Base-by-base conservation (phyloP, 2,888 invertebrate genomes). In the Pseudococcus viburni region DNA sequence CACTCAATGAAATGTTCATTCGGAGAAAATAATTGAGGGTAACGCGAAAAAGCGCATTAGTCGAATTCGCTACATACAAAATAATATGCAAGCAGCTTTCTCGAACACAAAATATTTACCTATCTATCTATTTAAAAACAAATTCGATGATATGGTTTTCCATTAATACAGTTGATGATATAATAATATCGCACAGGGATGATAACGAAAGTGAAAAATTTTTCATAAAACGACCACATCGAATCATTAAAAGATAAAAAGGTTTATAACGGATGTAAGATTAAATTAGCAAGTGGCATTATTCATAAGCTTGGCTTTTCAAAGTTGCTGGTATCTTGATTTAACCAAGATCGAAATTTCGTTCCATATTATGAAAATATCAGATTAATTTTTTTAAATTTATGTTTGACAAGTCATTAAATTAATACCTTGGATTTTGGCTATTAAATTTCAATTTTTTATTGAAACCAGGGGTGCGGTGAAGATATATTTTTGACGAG, bases 241-340 rank as follows among this genome's bases (percentile, higher is more conserved):
- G 68, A 73, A 73, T 73, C 68, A 26, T 73, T 73, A 26, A 73
- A 73, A 73, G 68, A 73, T 73, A 73, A 73, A 11, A 26, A 2
- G 5, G 1, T 33, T 15, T 11, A 33, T 26, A 12, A 33, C 9
- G 68, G 68, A 26, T 5, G 68, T 73, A 73, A 73, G 68, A 26
- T 26, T 33, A 73, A 73, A 73, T 73, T 73, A 73, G 26, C 68
- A 33, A 73, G 26, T 73, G 68, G 8, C 68, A 73, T 33, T 15
- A 73, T 33, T 73, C 68, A 33, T 26, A 73, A 73, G 33, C 12
- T 26, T 33, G 15, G 68, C 68, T 73, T 73, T 73, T 73, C 68
- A 73, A 73, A 73, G 11, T 73, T 73, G 4, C 11, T 15, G 59
- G 9, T 26, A 73, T 73, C 68, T 33, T 73, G 33, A 73, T 73